Percentiles rank a stretch among this genome's conserved stretches.
Evolutionary conservation across 1,140 invertebrate species (phyloP).

Genomic region (Geopemphigus sp.): DNA sequence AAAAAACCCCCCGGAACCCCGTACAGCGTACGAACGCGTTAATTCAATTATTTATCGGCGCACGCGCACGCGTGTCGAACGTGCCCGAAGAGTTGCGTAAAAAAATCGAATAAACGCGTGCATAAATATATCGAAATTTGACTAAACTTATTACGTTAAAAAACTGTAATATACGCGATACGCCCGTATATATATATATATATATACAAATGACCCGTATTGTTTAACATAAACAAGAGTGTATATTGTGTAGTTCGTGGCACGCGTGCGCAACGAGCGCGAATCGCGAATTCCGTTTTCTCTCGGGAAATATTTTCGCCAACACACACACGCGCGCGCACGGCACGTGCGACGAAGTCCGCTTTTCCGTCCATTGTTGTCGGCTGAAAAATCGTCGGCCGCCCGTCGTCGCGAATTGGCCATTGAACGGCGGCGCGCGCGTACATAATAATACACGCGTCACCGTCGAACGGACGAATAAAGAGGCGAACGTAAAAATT

Average conservation of each 20-base stretch:
- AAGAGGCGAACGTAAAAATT: too few relatives aligned
- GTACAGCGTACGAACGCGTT: too few relatives aligned
- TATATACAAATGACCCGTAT: neutral
- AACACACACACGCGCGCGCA: too few relatives aligned
- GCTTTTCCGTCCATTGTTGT: too few relatives aligned
- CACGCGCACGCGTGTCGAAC: neutral
- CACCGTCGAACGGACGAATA: too few relatives aligned
- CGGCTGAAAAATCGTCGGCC: too few relatives aligned
- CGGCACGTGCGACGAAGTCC: too few relatives aligned
- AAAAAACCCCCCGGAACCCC: too few relatives aligned
- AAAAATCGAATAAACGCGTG: neutral
- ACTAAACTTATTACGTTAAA: neutral
- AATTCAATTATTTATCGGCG: constrained; percentile 11
- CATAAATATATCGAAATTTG: neutral
- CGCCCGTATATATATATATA: neutral
- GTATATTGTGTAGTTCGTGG: neutral
- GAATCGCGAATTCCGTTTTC: neutral
- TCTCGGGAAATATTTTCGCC: constrained; percentile 25
- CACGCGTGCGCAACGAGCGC: neutral
- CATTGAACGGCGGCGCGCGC: too few relatives aligned
- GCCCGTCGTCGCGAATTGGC: too few relatives aligned
- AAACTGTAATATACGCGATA: neutral
- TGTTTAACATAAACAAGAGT: constrained; percentile 7
- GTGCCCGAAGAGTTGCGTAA: neutral
- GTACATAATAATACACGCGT: too few relatives aligned